Evolutionary conservation across 35 echinoderm and acorn worm genomes (phyloP).

Genomic region (Patiria miniata): DNA sequence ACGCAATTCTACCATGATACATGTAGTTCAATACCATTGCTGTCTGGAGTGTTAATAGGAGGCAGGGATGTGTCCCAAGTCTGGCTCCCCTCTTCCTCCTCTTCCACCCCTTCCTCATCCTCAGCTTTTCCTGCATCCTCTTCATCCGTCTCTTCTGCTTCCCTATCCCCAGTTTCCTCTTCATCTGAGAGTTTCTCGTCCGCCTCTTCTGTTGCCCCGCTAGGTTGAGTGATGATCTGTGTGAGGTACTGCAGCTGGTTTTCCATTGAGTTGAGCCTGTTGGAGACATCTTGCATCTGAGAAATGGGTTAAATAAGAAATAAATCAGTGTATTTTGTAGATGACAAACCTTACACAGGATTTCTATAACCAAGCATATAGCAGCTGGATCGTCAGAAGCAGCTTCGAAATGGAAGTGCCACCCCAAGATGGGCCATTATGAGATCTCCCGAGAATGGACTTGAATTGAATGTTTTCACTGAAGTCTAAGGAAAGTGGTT

Average conservation of each 20-base stretch:
- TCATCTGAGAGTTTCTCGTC: background rate
- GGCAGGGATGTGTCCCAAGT: background rate
- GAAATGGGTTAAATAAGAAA: background rate
- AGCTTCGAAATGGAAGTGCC: too few species aligned
- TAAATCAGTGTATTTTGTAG: too few species aligned
- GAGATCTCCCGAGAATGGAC: too few species aligned
- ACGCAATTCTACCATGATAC: too few species aligned
- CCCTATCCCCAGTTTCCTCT: too few species aligned
- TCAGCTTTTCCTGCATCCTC: background rate
- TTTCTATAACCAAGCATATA: too few species aligned
- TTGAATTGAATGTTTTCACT: too few species aligned
- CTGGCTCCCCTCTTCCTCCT: background rate
- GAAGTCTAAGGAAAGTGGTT: too few species aligned
- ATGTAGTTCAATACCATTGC: too few species aligned
- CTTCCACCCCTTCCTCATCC: background rate
- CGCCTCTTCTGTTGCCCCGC: background rate
- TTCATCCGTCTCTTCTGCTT: background rate
- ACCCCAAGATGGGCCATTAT: too few species aligned
- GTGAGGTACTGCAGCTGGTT: slow-evolving; percentile 4
- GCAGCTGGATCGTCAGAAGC: too few species aligned
- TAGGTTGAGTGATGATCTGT: background rate
- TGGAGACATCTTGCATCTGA: background rate
- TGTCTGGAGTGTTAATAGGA: slow-evolving; percentile 12
- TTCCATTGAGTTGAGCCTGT: background rate
- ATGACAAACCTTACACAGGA: too few species aligned